Evolutionary conservation across 2,113 vertebrate species (phyloP).

Genomic region (Syngnathus scovelli): DNA sequence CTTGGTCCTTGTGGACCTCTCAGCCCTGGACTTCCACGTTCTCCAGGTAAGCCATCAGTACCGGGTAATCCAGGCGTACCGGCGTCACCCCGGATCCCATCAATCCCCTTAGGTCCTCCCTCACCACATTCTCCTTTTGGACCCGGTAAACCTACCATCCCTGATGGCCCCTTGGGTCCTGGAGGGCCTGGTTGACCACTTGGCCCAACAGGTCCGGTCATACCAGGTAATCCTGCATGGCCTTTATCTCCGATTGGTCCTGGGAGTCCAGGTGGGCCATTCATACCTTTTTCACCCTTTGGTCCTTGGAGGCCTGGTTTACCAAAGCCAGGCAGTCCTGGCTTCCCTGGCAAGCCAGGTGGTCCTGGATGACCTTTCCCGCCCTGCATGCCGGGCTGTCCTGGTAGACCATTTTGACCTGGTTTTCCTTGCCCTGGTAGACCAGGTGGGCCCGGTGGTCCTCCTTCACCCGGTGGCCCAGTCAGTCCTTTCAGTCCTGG

Average conservation of each 20-base stretch:
- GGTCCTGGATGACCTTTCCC: constrained; percentile 87
- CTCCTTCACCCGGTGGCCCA: constrained; percentile 77
- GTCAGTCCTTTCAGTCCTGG: constrained; percentile 78
- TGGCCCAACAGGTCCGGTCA: constrained; percentile 79
- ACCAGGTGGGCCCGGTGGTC: constrained; percentile 83
- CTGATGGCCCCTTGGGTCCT: constrained; percentile 81
- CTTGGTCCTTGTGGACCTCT: constrained; percentile 79
- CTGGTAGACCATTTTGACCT: constrained; percentile 83
- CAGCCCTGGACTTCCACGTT: constrained; percentile 82
- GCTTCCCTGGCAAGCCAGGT: constrained; percentile 84
- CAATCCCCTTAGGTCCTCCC: constrained; percentile 79
- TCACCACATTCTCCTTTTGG: constrained; percentile 86
- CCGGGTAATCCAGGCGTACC: constrained; percentile 85
- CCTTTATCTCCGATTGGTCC: constrained; percentile 91
- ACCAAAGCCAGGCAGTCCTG: constrained; percentile 85
- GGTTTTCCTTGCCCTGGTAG: constrained; percentile 84
- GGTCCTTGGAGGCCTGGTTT: constrained; percentile 87
- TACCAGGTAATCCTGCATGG: constrained; percentile 78
- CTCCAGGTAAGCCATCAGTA: constrained; percentile 84
- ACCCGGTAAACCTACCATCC: constrained; percentile 80
- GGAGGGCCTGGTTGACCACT: constrained; percentile 77
- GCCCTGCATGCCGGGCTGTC: constrained; percentile 85
- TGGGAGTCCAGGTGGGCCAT: constrained; percentile 75
- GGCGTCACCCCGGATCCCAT: constrained; percentile 79
- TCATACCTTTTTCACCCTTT: constrained; percentile 86